Base-by-base conservation (phyloP, 2,888 invertebrate genomes). In the Osmoderma eremita region DNA sequence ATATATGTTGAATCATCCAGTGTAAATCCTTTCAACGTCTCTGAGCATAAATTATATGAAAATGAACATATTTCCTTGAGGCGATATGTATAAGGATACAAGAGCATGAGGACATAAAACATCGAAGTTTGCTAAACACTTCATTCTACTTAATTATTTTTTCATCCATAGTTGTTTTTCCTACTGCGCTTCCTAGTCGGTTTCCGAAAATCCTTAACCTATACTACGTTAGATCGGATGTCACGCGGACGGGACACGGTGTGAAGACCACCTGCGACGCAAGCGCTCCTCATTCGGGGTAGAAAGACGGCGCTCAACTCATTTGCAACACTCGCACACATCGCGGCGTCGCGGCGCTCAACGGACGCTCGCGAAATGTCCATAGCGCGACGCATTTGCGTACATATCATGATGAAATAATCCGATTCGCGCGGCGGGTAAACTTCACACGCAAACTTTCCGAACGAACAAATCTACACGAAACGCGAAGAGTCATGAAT, bases 251-350 rank as follows among this genome's bases (percentile, higher is more conserved):
- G 22, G 38, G 20, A 45, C 36, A 48, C 65, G 41, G 10, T 58
- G 51, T 49, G 22, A 42, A 38, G 17, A 67, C 62, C 54, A 54
- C 54, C 65, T 65, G 41, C 50, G 39, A 69, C 71, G 71, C 71
- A 71, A 67, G 74, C 73, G 68, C 67, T 67, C 61, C 45, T 24
- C 63, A 24, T 48, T 56, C 49, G 49, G 62, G 67, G 49, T 54
- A 58, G 64, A 45, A 67, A 68, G 65, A 22, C 70, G 70, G 67
- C 67, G 68, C 63, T 69, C 24, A 8, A 65, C 54, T 67, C 67
- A 50, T 49, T 48, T 67, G 69, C 66, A 67, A 67, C 65, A 71
- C 69, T 69, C 66, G 68, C 73, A 72, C 68, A 73, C 67, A 71
- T 69, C 70, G 70, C 65, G 63, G 64, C 70, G 69, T 69, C 70